Percentiles rank a stretch among this genome's conserved stretches.
Conservation (phyloP, 2,888 invertebrate species). For the Mechanitis messenoides region DNA sequence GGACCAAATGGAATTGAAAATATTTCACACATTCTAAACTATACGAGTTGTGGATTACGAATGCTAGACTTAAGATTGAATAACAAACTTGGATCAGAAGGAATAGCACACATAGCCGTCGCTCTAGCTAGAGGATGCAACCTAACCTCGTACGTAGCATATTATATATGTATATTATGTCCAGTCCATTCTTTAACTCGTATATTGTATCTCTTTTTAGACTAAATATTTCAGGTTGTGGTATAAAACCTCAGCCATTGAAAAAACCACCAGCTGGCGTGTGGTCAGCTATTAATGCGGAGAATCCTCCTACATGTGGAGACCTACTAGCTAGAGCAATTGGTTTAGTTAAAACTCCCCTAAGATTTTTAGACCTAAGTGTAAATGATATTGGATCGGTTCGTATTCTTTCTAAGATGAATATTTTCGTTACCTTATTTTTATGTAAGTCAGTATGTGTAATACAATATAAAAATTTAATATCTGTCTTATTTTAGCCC, state of each 20-base stretch:
- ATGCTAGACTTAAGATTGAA: conserved; percentile 64
- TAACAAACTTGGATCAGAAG: conserved; percentile 63
- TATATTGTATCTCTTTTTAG: conserved; percentile 34
- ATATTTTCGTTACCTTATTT: not conserved
- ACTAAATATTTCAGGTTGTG: conserved; percentile 69
- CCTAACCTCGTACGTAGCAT: conserved; percentile 53
- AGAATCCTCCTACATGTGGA: conserved; percentile 68
- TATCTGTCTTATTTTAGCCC: conserved; percentile 46
- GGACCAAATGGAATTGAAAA: conserved; percentile 62
- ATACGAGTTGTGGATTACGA: conserved; percentile 56
- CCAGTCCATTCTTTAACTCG: not conserved
- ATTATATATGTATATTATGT: not conserved
- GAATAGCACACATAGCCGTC: conserved; percentile 64
- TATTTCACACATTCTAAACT: conserved; percentile 61
- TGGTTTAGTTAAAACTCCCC: conserved; percentile 67
- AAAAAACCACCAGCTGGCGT: conserved; percentile 64
- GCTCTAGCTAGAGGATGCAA: conserved; percentile 70
- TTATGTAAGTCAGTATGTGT: not conserved
- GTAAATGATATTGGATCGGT: conserved; percentile 71
- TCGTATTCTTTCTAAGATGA: not conserved
- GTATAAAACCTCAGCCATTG: conserved; percentile 59
- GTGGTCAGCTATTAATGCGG: conserved; percentile 68
- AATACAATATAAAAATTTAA: not conserved
- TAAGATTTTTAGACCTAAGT: conserved; percentile 66
- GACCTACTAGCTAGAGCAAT: conserved; percentile 69